Evolutionary conservation across 35 echinoderm and acorn worm genomes (phyloP).

Genomic region (Nesometra sesokonis): DNA sequence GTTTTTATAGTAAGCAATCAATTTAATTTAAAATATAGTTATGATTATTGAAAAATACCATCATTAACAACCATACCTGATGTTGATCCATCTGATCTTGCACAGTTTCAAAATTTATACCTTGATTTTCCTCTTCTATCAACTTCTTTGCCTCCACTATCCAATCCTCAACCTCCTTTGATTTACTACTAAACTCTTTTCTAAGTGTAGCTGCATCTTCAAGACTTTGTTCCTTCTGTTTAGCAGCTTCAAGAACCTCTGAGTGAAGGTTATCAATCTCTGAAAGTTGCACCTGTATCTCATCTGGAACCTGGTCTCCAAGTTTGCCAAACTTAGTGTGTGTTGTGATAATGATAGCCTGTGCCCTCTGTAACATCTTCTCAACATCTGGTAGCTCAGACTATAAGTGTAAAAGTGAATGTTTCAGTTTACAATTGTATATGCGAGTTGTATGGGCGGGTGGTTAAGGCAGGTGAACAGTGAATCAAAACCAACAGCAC

Average conservation of each 20-base stretch:
- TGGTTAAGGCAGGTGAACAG: too few relatives aligned
- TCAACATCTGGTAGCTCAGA: constrained; percentile 39
- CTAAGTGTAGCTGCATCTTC: constrained; percentile 44
- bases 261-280: constrained; percentile 57
- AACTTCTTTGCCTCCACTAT: constrained; percentile 40
- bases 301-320: constrained; percentile 45
- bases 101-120: constrained; percentile 55
- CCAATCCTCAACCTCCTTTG: constrained; percentile 57
- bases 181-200: constrained; percentile 32
- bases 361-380: constrained; percentile 53
- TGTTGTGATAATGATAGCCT: constrained; percentile 61
- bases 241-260: constrained; percentile 38
- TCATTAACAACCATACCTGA: constrained; percentile 37
- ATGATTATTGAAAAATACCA: too few relatives aligned
- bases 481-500: too few relatives aligned
- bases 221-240: constrained; percentile 36
- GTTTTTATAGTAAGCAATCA: too few relatives aligned
- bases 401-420: background rate
- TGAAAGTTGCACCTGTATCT: constrained; percentile 50
- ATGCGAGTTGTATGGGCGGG: too few relatives aligned
- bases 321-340: constrained; percentile 82
- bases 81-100: constrained; percentile 39
- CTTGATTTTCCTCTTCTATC: constrained; percentile 33
- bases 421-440: too few relatives aligned
- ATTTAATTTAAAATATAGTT: too few relatives aligned